Base-by-base conservation (phyloP, 2,797 vertebrate genomes). In the Muscicapa comitata region DNA sequence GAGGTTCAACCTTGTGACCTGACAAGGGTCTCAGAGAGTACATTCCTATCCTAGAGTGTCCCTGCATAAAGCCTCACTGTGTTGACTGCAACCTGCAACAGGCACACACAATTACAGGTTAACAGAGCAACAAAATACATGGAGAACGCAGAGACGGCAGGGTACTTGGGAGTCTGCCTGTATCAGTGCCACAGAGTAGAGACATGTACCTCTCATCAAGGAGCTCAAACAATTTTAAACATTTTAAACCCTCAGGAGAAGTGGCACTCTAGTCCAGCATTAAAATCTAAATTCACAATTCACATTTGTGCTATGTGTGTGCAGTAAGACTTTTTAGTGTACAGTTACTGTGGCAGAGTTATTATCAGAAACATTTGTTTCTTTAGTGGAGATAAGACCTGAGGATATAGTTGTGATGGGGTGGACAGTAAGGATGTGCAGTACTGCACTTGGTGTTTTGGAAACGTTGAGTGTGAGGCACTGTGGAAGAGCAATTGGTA, bases 1-100 rank as follows among this genome's bases (percentile, higher is more conserved):
- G 81, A 94, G 88, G 33, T 92, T 94, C 79, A 84, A 55, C 51
- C 17, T 11, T 55, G 15, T 53, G 67, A 84, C 59, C 55, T 86
- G 19, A 71, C 38, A 71, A 86, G 50, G 25, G 54, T 78, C 70
- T 87, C 4, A 0, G 35, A 37, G 29, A 93, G 47, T 74, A 61
- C 47, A 75, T 91, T 89, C n/a, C 65, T 50, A 20, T 73, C 59
- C 55, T 55, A 17, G 12, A 55, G 14, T 28, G 43, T 84, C 40
- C 70, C 63, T 75, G 43, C 37, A 25, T 50, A 67, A 86, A 82
- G 25, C 47, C 28, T 79, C 15, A 6, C 12, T 80, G 12, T 50
- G 57, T 54, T 82, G 71, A 37, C 45, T 82, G 65, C 59, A 72
- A 38, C 28, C 18, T 84, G 54, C 43, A 66, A 35, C 33, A 79